A percentile compares a stretch with the other conserved stretches of the same genome.
phyloP scores from a whole-genome alignment of 2,797 vertebrate genomes.

The Argentina silus region DNA sequence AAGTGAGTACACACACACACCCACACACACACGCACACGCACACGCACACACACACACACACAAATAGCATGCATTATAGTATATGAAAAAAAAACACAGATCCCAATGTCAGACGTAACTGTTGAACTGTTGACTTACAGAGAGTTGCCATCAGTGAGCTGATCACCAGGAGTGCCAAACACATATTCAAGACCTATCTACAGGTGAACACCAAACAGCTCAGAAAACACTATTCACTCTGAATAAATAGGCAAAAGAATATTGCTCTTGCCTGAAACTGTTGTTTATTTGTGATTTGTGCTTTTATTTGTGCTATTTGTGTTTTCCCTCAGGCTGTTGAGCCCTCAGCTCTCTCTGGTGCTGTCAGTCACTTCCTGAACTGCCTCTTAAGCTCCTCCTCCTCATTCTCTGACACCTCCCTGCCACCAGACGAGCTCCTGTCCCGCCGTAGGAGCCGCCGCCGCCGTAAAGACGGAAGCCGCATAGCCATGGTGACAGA shows the following conservation, averaged over 20 bases:
- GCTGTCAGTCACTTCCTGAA: conserved; percentile 98
- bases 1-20: conserved; percentile 70
- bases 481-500: conserved; percentile 75
- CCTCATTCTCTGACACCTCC: conserved; percentile 81
- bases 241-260: no score
- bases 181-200: conserved; percentile 94
- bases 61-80: no score
- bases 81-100: neutral
- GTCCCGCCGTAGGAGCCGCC: conserved; percentile 88
- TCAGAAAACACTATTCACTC: neutral
- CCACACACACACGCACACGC: neutral
- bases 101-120: no score
- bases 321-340: conserved; percentile 81
- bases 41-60: neutral
- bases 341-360: conserved; percentile 89
- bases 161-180: conserved; percentile 93
- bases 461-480: conserved; percentile 84
- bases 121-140: conserved; percentile 53
- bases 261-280: no score
- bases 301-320: conserved; percentile 16
- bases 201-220: conserved; percentile 76
- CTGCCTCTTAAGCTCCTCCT: conserved; percentile 91
- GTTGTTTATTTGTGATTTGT: neutral
- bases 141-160: conserved; percentile 89
- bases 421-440: conserved; percentile 85